Conservation (phyloP, 2,113 vertebrate species). For the Gymnorhina tibicen region DNA sequence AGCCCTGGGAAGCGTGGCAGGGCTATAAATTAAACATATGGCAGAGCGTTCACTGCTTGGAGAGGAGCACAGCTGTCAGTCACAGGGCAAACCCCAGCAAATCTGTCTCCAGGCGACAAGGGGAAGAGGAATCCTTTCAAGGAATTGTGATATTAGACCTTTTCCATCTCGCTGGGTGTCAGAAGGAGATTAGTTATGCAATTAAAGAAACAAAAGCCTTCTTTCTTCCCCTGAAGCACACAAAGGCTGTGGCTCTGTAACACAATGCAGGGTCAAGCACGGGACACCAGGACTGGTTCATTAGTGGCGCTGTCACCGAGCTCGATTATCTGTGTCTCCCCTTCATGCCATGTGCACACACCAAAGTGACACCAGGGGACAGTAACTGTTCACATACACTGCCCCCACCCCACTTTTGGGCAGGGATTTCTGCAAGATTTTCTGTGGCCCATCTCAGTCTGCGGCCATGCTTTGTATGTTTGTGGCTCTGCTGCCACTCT, state of each 20-base stretch:
- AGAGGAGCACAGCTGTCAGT: slow-evolving; percentile 15
- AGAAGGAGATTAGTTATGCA: slow-evolving; percentile 48
- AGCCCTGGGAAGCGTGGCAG: not conserved
- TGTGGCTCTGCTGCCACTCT: not conserved
- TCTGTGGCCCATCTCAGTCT: not conserved
- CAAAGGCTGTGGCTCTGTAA: not conserved
- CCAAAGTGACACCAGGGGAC: not conserved
- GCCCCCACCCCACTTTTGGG: not conserved
- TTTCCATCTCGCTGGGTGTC: slow-evolving; percentile 24
- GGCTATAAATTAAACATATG: not conserved
- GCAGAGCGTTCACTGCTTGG: not conserved
- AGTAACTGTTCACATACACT: not conserved
- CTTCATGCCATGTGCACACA: not conserved
- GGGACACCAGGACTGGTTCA: not conserved
- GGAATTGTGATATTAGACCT: slow-evolving; percentile 35
- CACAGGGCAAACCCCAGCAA: not conserved
- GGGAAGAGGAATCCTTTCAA: slow-evolving; percentile 17
- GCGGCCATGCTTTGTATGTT: not conserved
- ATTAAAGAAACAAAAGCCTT: slow-evolving; percentile 37
- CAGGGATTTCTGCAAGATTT: not conserved
- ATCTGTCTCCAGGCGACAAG: not conserved
- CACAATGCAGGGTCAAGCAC: slow-evolving; percentile 8
- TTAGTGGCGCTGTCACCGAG: not conserved
- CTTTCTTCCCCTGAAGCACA: slow-evolving; percentile 17
- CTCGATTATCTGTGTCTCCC: not conserved